Evolutionary conservation across 1,140 invertebrate genomes (phyloP), one percentile per base, ranked within the genome.

Genomic region (Bombus waltoni): DNA sequence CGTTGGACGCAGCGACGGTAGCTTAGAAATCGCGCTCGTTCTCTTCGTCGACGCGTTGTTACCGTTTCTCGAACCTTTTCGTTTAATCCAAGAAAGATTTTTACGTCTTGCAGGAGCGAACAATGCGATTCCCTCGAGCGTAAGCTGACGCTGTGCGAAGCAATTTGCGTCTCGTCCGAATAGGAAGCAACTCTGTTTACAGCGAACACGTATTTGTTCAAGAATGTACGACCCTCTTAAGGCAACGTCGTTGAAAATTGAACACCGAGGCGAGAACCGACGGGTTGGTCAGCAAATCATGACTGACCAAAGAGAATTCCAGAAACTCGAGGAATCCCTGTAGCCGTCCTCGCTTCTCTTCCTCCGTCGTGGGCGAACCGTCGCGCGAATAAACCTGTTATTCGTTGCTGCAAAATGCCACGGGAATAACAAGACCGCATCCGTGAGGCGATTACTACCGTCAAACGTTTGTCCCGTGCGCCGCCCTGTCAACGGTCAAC

Each of bases 231-330:
- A 35, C n/a, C 32, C 47, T 65, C 38, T 59, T 78, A 32, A 40
- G 40, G 22, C 47, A 44, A 8, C 22, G 22, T 59, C n/a, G 68
- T n/a, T 47, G 75, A 79, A 84, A 71, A 84, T 79, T 32, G 65
- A 78, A 70, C 65, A 28, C 59, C 28, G 47, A 22, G 35, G 57
- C 59, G 15, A 25, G 38, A 35, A 76, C 74, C n/a, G 32, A 66
- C 6, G 73, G 77, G 81, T 87, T 59, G 88, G 87, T 68, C 84
- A 72, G 84, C 57, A 76, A 89, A 83, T 85, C 85, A 68, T 83
- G 87, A 71, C 88, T 78, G 53, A 80, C 83, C 87, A 86, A 89
- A 86, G 80, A 85, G 87, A 89, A 89, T 89, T 81, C 87, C 80
- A 71, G 87, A 87, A 89, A 89, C 87, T 89, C 77, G 84, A 76